phyloP scores from a whole-genome alignment of 2,888 invertebrate species.

The Acronicta leporina region DNA sequence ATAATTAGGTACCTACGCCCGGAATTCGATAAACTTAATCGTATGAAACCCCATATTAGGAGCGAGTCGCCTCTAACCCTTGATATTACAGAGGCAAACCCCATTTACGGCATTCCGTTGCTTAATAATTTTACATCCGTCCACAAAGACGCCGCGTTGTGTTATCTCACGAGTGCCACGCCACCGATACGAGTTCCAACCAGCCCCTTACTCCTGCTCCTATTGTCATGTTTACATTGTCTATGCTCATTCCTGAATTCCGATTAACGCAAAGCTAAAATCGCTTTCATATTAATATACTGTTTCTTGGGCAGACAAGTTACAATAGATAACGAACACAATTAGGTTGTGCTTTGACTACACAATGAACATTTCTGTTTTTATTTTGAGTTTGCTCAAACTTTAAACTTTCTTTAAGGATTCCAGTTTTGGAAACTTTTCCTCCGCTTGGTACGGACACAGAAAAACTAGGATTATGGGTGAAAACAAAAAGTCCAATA shows the following conservation, averaged over 20 bases:
- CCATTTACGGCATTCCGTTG: conserved; percentile 78
- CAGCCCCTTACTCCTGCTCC: conserved; percentile 76
- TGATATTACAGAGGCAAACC: conserved; percentile 71
- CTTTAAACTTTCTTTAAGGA: conserved; percentile 62
- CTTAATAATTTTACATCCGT: conserved; percentile 85
- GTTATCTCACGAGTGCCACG: conserved; percentile 86
- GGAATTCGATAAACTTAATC: conserved; percentile 70
- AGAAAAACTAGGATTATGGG: conserved; percentile 57
- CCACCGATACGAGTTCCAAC: conserved; percentile 81
- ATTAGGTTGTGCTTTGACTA: conserved; percentile 45
- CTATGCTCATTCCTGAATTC: conserved; percentile 85
- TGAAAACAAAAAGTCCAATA: conserved; percentile 49
- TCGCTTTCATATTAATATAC: conserved; percentile 66
- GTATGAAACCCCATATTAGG: conserved; percentile 63
- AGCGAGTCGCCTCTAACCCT: conserved; percentile 66
- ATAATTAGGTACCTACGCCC: conserved; percentile 61
- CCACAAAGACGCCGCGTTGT: conserved; percentile 81
- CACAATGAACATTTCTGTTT: conserved; percentile 55
- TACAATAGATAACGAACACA: conserved; percentile 41
- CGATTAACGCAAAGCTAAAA: conserved; percentile 81
- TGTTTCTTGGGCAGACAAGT: conserved; percentile 48
- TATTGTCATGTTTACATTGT: conserved; percentile 88
- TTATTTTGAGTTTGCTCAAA: conserved; percentile 62
- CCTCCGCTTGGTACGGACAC: conserved; percentile 53
- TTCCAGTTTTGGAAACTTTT: conserved; percentile 61